Base-by-base conservation (phyloP, 2,888 invertebrate species). In the Hydrotaea diabolus region DNA sequence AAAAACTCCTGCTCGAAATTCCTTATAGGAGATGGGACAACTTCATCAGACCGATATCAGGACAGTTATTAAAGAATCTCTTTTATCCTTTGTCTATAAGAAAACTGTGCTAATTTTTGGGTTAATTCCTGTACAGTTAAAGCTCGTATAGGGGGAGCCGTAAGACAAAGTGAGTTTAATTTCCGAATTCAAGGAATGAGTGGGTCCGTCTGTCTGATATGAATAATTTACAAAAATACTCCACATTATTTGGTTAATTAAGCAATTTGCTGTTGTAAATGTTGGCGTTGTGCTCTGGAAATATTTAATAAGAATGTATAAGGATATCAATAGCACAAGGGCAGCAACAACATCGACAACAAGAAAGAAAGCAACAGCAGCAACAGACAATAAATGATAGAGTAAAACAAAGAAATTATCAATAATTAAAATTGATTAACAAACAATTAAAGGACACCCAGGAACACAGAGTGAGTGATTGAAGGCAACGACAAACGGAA, bases 161-260 rank as follows among this genome's bases (percentile, higher is more conserved):
- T n/a, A n/a, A 53, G 19, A 53, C 17, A 13, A 53, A 31, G 31
- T 31, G 2, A 2, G 31, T 31, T 31, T 31, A 31, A 31, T 7
- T n/a, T n/a, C n/a, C n/a, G n/a, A n/a, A n/a, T n/a, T n/a, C 46
- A 46, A 53, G 53, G n/a, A 53, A 17, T 53, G 2, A 4, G 17
- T 15, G 53, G 8, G n/a, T 53, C n/a, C 53, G 55, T 21, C 3
- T 0, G 13, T 59, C 26, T 15, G 26, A 4, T 7, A 31, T 0
- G 31, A 17, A 62, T 69, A 21, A 69, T 46, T 69, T 69, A 43
- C 21, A 11, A 36, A 59, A 75, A 76, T 74, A 43, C 19, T 75
- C 46, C 31, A 76, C 64, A 76, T 64, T 74, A 77, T 26, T n/a
- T 46, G 46, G 21, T 75, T 76, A 72, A 82, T 75, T 79, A 72